Evolutionary conservation across 2,113 vertebrate species (phyloP).

Genomic region (Fregata magnificens): DNA sequence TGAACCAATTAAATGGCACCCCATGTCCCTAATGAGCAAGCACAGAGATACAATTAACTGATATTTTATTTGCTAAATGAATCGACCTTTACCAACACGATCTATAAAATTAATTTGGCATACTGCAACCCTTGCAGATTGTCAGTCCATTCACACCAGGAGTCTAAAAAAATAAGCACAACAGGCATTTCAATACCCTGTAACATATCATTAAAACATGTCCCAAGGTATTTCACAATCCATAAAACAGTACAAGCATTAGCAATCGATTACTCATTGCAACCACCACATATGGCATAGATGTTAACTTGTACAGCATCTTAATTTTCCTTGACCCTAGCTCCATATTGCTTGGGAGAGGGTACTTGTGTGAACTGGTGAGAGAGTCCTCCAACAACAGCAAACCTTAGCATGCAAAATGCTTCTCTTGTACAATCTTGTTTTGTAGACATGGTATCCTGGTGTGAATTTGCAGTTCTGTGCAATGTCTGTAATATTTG

Average conservation of each 20-base stretch:
- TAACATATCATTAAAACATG: neutral
- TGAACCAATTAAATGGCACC: slow-evolving; percentile 16
- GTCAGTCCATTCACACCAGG: neutral
- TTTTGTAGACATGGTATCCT: neutral
- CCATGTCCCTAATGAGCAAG: neutral
- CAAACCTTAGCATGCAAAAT: neutral
- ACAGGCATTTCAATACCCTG: neutral
- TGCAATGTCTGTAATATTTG: neutral
- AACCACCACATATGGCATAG: neutral
- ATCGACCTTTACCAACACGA: slow-evolving; percentile 12
- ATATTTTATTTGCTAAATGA: slow-evolving; percentile 37
- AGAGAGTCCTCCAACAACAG: neutral
- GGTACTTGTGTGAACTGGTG: neutral
- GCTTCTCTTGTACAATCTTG: neutral
- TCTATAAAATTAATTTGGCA: slow-evolving; percentile 27
- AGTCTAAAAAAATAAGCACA: neutral
- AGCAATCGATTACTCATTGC: neutral
- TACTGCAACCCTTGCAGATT: neutral
- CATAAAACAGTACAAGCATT: neutral
- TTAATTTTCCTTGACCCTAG: neutral
- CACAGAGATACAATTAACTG: neutral
- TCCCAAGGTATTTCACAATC: slow-evolving; percentile 10
- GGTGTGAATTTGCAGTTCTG: neutral
- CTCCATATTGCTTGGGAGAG: neutral
- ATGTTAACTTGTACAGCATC: neutral